Conservation (phyloP, 1,140 invertebrate species). For the Epicauta chinensis region DNA sequence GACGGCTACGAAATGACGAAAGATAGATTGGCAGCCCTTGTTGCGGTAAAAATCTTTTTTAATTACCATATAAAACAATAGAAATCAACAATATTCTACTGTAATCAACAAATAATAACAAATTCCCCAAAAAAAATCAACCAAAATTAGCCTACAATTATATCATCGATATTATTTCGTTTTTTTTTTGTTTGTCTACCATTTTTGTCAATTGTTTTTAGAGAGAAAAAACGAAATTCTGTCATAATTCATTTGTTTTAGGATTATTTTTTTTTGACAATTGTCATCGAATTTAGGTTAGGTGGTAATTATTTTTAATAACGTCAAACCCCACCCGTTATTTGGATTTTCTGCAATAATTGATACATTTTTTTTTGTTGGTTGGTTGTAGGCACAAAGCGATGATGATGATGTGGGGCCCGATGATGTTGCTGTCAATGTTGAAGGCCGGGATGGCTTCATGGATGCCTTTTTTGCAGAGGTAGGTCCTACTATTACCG, state of each 20-base stretch:
- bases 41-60: conserved; percentile 65
- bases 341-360: conserved; percentile 2
- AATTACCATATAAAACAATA: neutral
- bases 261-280: too few species aligned
- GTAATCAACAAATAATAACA: neutral
- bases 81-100: conserved; percentile 3
- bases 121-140: too few species aligned
- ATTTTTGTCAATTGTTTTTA: too few species aligned
- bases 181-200: too few species aligned
- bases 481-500: conserved; percentile 51
- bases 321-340: conserved; percentile 37
- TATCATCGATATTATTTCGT: too few species aligned
- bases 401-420: conserved; percentile 89
- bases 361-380: neutral
- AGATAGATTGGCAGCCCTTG: conserved; percentile 94
- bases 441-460: conserved; percentile 82
- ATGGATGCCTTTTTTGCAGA: conserved; percentile 98
- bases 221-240: too few species aligned
- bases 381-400: conserved; percentile 72
- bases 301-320: too few species aligned
- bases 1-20: conserved; percentile 81
- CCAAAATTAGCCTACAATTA: too few species aligned
- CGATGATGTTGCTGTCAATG: conserved; percentile 86
- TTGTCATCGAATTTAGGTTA: too few species aligned
- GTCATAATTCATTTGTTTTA: too few species aligned